Evolutionary conservation across 2,113 vertebrate genomes (phyloP), one percentile per base, ranked within the genome.

Genomic region (Halcyon senegalensis): DNA sequence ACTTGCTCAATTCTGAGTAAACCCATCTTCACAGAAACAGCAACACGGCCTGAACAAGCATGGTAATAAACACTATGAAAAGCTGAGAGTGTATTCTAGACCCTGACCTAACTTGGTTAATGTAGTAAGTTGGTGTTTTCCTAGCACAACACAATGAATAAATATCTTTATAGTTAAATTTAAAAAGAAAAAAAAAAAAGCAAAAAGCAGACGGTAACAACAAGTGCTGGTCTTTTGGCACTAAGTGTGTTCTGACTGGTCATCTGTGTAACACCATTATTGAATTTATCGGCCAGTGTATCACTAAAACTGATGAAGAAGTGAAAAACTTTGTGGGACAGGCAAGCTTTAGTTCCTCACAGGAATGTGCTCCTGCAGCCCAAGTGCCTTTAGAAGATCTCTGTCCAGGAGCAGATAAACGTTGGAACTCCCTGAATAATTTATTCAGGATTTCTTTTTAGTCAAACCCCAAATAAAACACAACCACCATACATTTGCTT

Each of bases 361-460:
- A 59, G 5, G 6, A 72, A 67, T 8, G 5, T 0, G 0, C 51
- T 67, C 28, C 37, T 91, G 33, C 35, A 73, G 43, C 27, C 31
- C 0, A 2, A 76, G 16, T 21, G 16, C 14, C 33, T 91, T 91
- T 72, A 51, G 55, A 73, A 89, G 20, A 70, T 51, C 58, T 41
- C 73, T 77, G 64, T 43, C 12, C 39, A 33, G 25, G 56, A 63
- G 69, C 50, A 80, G 43, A 35, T 37, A 77, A 69, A 46, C 3
- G n/a, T 13, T 81, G 31, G 39, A 77, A 39, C n/a, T 35, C 19
- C 27, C 12, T 64, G 37, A 87, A 35, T 43, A 51, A 64, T 77
- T 89, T 41, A 30, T 46, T 66, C 39, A 64, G 19, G 35, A 41
- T 60, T 83, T 78, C 76, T 14, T 87, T 80, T 66, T 31, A 60